Evolutionary conservation across 2,797 vertebrate genomes (phyloP), one percentile per base, ranked within the genome.

Genomic region (Tenualosa ilisha): DNA sequence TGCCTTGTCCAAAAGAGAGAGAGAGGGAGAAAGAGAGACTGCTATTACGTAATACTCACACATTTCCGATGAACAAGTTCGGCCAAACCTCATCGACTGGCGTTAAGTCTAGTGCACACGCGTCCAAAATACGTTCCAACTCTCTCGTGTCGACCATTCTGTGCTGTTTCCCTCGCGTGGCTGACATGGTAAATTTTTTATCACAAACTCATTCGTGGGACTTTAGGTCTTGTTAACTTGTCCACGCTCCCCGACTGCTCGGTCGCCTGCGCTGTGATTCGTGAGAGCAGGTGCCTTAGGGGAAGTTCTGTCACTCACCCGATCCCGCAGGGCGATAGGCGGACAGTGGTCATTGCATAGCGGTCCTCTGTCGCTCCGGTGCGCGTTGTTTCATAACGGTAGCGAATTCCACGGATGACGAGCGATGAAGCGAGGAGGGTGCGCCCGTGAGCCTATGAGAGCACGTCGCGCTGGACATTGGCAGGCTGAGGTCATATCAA

Each of bases 81-180:
- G 96, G 94, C 95, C 95, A 95, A 88, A 95, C 95, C 93, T 97
- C 96, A 88, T 96, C 95, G 85, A 96, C 84, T 22, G 94, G 92
- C 22, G 93, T 95, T 82, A 95, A 94, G 81, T 95, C 95, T 87
- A 96, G 84, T 40, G 91, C 89, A 90, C 96, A 96, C 89, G 92
- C 95, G 91, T 96, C 96, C 94, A 95, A 92, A 92, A 95, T 93
- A 87, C 85, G 92, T 92, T 96, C 94, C 87, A 94, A 91, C 82
- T 97, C 95, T 90, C 93, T 95, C 87, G 97, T 91, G 85, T 93
- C 89, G 83, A 82, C 89, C 79, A 91, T 87, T 82, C 93, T 91
- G 81, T 89, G 91, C 86, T 63, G 91, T 84, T 89, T 86, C 59
- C 86, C 91, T 89, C 90, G 91, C 83, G 89, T 81, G 83, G 89